Conservation (phyloP, 2,888 invertebrate species). For the Alsophila aescularia region DNA sequence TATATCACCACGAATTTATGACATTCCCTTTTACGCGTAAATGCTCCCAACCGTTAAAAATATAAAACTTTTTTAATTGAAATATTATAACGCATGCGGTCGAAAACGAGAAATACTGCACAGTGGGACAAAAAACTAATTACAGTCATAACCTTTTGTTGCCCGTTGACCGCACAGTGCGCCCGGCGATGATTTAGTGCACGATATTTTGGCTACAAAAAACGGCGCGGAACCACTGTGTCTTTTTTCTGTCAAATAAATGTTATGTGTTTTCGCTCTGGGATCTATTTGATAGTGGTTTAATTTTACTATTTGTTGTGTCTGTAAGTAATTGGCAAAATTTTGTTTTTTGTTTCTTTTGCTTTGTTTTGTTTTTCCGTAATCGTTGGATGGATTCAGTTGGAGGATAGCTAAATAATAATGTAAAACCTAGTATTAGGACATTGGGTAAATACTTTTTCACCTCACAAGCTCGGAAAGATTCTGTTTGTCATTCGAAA, state of each 20-base stretch:
- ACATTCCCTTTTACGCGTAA: slow-evolving; percentile 28
- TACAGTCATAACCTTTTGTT: slow-evolving; percentile 64
- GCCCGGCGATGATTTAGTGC: slow-evolving; percentile 56
- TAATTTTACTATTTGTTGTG: not conserved
- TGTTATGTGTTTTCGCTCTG: slow-evolving; percentile 22
- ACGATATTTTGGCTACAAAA: slow-evolving; percentile 51
- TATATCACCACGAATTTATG: slow-evolving; percentile 10
- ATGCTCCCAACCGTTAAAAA: slow-evolving; percentile 42
- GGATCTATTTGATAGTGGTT: not conserved
- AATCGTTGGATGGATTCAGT: too few species aligned
- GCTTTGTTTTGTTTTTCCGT: too few species aligned
- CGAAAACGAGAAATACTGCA: slow-evolving; percentile 66
- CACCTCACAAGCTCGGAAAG: too few species aligned
- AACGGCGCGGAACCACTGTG: slow-evolving; percentile 29
- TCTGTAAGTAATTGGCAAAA: not conserved
- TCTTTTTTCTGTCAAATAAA: slow-evolving; percentile 37
- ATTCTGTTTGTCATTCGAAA: too few species aligned
- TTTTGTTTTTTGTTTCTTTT: too few species aligned
- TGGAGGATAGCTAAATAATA: too few species aligned
- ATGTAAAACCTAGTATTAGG: too few species aligned
- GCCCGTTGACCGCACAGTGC: slow-evolving; percentile 40
- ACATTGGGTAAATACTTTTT: too few species aligned
- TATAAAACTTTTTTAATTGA: slow-evolving; percentile 61
- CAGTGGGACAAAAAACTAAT: slow-evolving; percentile 69
- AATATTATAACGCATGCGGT: slow-evolving; percentile 70